These are phyloP conservation scores for Papilio helenus DNA, from an alignment of 1,140 invertebrate species.

Conservation along the genomic window DNA sequence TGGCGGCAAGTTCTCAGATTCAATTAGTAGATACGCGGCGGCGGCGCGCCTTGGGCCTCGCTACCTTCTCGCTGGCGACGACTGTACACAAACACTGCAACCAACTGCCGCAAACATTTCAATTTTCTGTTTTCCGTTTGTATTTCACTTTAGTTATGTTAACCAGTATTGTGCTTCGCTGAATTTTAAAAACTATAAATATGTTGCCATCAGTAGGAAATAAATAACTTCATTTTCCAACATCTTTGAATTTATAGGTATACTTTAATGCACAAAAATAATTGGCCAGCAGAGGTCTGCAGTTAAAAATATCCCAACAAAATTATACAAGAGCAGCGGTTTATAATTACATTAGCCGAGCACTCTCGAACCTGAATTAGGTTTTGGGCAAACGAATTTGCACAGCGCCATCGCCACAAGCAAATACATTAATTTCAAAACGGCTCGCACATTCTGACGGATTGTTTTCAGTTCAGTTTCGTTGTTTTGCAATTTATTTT, in stretches of 20 bases:
- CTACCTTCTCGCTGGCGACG: slow-evolving; percentile 24
- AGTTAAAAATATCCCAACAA: slow-evolving; percentile 10
- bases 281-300: background rate
- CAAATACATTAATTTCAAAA: slow-evolving; percentile 32
- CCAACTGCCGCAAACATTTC: slow-evolving; percentile 34
- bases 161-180: background rate
- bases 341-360: slow-evolving; percentile 29
- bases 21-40: slow-evolving; percentile 72
- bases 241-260: too few relatives aligned
- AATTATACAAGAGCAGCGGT: slow-evolving; percentile 20
- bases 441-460: slow-evolving; percentile 7
- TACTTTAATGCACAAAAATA: background rate
- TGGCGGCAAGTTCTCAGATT: slow-evolving; percentile 68
- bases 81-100: slow-evolving; percentile 15
- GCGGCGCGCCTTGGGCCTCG: slow-evolving; percentile 31
- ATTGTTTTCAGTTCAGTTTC: slow-evolving; percentile 18
- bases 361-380: slow-evolving; percentile 34
- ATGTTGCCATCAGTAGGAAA: too few relatives aligned
- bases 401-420: background rate
- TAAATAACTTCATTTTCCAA: too few relatives aligned
- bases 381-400: slow-evolving; percentile 31
- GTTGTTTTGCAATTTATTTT: slow-evolving; percentile 17
- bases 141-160: slow-evolving; percentile 11
- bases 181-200: background rate
- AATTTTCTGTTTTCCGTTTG: slow-evolving; percentile 31